Percentiles rank a stretch among this genome's conserved stretches.
phyloP scores from a whole-genome alignment of 2,888 invertebrate species.

The Cataglyphis livida region DNA sequence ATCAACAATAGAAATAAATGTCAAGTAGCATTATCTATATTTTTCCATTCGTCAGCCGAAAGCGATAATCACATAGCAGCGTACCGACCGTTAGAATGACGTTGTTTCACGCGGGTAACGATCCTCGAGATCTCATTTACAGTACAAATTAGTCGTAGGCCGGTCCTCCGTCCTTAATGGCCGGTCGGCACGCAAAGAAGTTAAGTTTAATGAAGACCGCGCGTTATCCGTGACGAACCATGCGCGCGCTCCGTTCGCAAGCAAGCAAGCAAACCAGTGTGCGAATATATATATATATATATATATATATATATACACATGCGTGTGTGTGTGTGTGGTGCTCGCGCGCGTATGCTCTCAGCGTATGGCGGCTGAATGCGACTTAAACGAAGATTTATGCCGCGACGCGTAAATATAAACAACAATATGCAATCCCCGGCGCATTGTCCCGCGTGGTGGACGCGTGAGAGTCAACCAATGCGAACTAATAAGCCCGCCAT shows the following conservation, averaged over 20 bases:
- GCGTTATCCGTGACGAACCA: constrained; percentile 83
- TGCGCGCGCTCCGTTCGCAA: constrained; percentile 49
- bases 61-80: constrained; percentile 42
- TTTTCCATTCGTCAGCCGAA: constrained; percentile 10
- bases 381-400: constrained; percentile 85
- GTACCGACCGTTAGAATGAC: constrained; percentile 42
- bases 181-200: constrained; percentile 82
- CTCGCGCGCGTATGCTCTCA: constrained; percentile 49
- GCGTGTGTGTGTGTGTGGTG: background rate
- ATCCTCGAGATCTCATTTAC: constrained; percentile 83
- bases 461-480: constrained; percentile 76
- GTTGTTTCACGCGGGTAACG: constrained; percentile 75
- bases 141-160: constrained; percentile 84
- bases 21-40: constrained; percentile 19
- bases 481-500: constrained; percentile 78
- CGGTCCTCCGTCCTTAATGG: constrained; percentile 81
- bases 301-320: background rate
- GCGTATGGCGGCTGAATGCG: constrained; percentile 79
- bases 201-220: constrained; percentile 83
- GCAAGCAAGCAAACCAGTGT: constrained; percentile 6
- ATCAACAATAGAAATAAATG: constrained; percentile 3
- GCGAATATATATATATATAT: constrained; percentile 5
- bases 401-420: constrained; percentile 84
- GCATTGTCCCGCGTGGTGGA: constrained; percentile 80
- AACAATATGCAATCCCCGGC: constrained; percentile 84